Evolutionary conservation across 2,797 vertebrate genomes (phyloP).

Genomic region (Margarornis squamiger): DNA sequence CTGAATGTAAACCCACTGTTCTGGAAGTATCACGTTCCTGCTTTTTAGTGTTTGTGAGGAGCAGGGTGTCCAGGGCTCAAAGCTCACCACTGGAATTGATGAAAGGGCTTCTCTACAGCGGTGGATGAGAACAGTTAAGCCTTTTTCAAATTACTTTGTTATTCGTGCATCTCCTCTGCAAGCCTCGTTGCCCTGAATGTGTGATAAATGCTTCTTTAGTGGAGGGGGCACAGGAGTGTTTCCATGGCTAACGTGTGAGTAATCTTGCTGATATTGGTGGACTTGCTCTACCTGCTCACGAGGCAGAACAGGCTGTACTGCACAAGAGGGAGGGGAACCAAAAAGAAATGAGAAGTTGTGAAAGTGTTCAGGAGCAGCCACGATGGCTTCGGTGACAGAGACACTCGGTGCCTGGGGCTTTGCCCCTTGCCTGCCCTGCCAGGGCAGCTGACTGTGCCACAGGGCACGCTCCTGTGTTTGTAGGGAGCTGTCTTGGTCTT

Average conservation of each 20-base stretch:
- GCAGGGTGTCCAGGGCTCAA: not conserved
- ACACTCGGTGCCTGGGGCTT: not conserved
- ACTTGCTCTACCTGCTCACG: not conserved
- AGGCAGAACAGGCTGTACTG: not conserved
- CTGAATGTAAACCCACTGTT: not conserved
- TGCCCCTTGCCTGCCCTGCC: accelerated
- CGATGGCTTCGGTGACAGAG: accelerated
- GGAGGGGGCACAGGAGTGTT: accelerated
- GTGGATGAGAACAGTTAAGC: not conserved
- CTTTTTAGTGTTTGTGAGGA: not conserved
- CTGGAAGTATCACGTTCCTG: not conserved
- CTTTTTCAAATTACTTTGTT: not conserved
- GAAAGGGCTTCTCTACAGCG: not conserved
- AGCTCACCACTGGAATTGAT: not conserved
- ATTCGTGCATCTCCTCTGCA: not conserved
- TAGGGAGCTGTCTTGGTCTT: not conserved
- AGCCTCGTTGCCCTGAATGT: not conserved
- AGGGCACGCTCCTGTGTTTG: not conserved
- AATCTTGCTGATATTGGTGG: accelerated
- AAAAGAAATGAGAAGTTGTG: not conserved
- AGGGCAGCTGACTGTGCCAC: not conserved
- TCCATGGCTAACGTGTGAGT: not conserved
- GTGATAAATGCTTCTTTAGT: not conserved
- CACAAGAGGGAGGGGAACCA: not conserved
- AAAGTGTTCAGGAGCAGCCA: accelerated